Percentiles rank a stretch among this genome's conserved stretches.
phyloP scores from a whole-genome alignment of 2,797 vertebrate species.

The Xenops minutus region DNA sequence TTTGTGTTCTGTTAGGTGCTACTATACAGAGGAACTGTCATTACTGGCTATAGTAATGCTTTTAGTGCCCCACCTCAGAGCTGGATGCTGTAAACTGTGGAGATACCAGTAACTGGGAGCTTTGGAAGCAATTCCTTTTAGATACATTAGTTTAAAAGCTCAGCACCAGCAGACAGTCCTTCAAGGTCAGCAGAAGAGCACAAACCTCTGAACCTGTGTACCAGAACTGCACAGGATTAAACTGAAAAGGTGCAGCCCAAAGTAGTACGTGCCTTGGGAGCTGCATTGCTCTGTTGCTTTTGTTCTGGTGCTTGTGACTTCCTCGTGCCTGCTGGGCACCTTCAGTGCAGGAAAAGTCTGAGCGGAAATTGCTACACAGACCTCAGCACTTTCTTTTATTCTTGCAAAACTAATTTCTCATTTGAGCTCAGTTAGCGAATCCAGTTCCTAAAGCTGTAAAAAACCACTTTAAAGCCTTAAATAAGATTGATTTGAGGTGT shows the following conservation, averaged over 20 bases:
- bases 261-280: neutral
- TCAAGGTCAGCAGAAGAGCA: neutral
- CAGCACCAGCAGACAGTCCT: neutral
- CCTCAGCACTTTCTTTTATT: neutral
- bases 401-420: neutral
- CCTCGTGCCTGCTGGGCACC: neutral
- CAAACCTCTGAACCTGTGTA: neutral
- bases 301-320: neutral
- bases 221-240: neutral
- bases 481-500: slow-evolving; percentile 51
- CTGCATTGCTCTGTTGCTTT: neutral
- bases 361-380: neutral
- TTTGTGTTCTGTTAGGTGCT: neutral
- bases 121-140: neutral
- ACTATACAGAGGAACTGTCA: neutral
- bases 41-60: neutral
- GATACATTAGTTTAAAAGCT: neutral
- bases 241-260: neutral
- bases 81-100: neutral
- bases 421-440: slow-evolving; percentile 21
- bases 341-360: neutral
- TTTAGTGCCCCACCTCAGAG: neutral
- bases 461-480: slow-evolving; percentile 45
- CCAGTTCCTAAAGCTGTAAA: neutral
- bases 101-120: neutral